Conservation (phyloP, 1,140 invertebrate species). For the Cydia splendana region DNA sequence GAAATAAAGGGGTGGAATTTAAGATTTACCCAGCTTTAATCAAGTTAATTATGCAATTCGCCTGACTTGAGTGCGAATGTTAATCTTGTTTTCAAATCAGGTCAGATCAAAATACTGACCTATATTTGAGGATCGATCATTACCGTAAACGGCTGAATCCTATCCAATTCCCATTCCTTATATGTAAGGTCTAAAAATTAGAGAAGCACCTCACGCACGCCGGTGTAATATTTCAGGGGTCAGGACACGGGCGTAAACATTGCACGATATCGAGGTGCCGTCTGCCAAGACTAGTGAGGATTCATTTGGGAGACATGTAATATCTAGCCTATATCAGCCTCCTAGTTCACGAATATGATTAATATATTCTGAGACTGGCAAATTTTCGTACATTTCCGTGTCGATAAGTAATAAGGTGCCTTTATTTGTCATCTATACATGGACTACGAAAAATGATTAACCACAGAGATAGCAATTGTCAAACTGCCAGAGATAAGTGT, state of each 20-base stretch:
- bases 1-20: not conserved
- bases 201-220: conserved; percentile 29
- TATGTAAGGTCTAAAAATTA: conserved; percentile 28
- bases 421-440: not conserved
- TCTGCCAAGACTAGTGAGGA: not conserved
- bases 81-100: conserved; percentile 14
- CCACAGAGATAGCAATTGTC: not conserved
- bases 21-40: not conserved
- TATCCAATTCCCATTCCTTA: conserved; percentile 19
- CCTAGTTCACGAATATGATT: not conserved
- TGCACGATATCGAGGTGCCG: conserved; percentile 44
- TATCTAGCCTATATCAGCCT: not conserved
- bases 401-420: not conserved
- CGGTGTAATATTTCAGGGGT: conserved; percentile 30
- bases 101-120: conserved; percentile 6
- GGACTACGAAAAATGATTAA: not conserved
- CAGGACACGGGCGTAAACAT: conserved; percentile 47
- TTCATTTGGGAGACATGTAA: conserved; percentile 13
- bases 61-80: not conserved
- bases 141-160: not conserved
- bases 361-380: not conserved
- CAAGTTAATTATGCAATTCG: not conserved
- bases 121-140: conserved; percentile 20
- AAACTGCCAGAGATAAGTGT: not conserved
- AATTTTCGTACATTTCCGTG: not conserved